Base-by-base conservation (phyloP, 2,888 invertebrate genomes). In the Pteria penguin region DNA sequence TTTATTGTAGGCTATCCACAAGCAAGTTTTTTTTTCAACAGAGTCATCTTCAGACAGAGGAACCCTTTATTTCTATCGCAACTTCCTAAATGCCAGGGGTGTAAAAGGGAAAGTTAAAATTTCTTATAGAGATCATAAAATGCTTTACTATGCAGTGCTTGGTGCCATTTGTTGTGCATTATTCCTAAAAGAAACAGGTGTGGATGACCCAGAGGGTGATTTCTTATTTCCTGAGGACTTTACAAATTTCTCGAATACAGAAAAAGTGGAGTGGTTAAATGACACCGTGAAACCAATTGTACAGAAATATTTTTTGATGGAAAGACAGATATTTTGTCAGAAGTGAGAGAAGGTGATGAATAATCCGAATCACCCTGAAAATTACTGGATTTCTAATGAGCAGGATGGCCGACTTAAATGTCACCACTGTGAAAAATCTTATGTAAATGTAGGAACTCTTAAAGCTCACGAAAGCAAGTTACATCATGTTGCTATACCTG, bases 321-420 rank as follows among this genome's bases (percentile, higher is more conserved):
- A 5, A 22, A 8, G 8, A 55, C 32, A 18, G 58, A 68, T 31
- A 58, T 68, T 14, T 73, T 58, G 54, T 18, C 27, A 22, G 54
- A 52, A 14, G 2, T 79, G 31, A 24, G 74, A 36, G 45, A n/a
- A 80, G 27, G 36, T 69, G 31, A n/a, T 66, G 54, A 24, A 55
- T 36, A 58, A 68, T 57, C 29, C 27, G 8, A 54, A 67, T 33
- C 55, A 57, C 24, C 33, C 54, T n/a, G 68, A 74, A 29, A 68
- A 75, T 55, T 75, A 78, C 60, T 75, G 72, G 60, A 29, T 75
- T 27, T 65, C 71, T 52, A 78, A 75, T 36, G 11, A 29, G n/a
- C n/a, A n/a, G n/a, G n/a, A n/a, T n/a, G n/a, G n/a, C n/a, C n/a
- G n/a, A n/a, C n/a, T n/a, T n/a, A n/a, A n/a, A n/a, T n/a, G n/a